These are phyloP conservation scores for Hippocampus kuda DNA, from an alignment of 2,797 vertebrate genomes.

Conservation along the genomic window DNA sequence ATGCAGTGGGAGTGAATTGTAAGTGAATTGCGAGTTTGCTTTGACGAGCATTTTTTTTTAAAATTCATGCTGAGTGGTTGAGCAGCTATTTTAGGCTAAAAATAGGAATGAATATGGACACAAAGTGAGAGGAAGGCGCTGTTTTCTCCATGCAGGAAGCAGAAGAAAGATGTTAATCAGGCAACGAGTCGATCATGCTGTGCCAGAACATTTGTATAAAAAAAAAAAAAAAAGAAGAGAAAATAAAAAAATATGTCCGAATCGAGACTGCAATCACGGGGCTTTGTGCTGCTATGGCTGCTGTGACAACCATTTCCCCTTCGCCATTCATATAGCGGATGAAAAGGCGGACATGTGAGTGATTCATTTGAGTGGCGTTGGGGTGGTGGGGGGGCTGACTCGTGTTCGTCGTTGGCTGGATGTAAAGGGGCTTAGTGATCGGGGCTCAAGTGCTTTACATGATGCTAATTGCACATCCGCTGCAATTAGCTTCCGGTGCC, in stretches of 20 bases:
- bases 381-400: background rate
- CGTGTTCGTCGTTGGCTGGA: slow-evolving; percentile 31
- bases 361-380: background rate
- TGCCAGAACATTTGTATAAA: background rate
- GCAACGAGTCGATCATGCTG: background rate
- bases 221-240: no score
- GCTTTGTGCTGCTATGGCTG: background rate
- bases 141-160: background rate
- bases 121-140: background rate
- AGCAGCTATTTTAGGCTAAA: background rate
- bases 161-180: background rate
- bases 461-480: slow-evolving; percentile 68
- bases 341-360: background rate
- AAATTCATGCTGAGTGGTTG: background rate
- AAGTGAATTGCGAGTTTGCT: background rate
- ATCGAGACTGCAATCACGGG: background rate
- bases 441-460: slow-evolving; percentile 61
- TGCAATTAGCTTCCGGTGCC: slow-evolving; percentile 56
- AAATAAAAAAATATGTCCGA: background rate
- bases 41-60: background rate
- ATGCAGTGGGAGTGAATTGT: background rate
- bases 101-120: background rate
- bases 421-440: slow-evolving; percentile 60
- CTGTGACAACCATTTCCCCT: background rate
- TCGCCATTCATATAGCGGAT: background rate